Percentiles rank a stretch among this genome's conserved stretches.
phyloP scores from a whole-genome alignment of 1,140 invertebrate genomes.

The Drosophila setifemur region DNA sequence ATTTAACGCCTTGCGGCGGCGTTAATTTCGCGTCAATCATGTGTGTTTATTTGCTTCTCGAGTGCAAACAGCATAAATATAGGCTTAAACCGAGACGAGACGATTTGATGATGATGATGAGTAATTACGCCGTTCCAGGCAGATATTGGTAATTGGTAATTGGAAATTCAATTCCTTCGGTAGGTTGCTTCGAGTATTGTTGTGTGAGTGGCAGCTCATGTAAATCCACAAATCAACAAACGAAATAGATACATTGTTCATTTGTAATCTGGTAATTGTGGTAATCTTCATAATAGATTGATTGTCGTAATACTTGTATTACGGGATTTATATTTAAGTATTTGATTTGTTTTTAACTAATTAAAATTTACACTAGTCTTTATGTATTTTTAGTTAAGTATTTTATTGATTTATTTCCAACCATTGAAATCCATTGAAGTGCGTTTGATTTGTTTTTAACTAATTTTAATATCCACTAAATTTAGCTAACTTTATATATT shows the following conservation, averaged over 20 bases:
- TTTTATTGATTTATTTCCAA: too few species aligned
- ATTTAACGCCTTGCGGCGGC: constrained; percentile 24
- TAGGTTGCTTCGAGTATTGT: background rate
- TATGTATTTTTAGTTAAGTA: too few species aligned
- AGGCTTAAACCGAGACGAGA: background rate
- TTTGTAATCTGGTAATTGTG: background rate
- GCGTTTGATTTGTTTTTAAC: too few species aligned
- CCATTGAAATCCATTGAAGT: too few species aligned
- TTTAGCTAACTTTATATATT: too few species aligned
- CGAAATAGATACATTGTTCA: constrained; percentile 6
- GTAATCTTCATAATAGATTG: background rate
- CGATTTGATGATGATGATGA: constrained; percentile 9
- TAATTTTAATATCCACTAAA: too few species aligned
- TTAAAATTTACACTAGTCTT: background rate
- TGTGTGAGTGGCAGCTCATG: background rate
- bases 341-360: too few species aligned
- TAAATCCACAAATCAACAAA: constrained; percentile 10
- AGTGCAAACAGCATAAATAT: constrained; percentile 16
- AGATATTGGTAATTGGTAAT: too few species aligned
- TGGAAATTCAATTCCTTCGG: background rate
- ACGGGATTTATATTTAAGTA: background rate
- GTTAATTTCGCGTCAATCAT: constrained; percentile 29
- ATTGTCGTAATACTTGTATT: background rate
- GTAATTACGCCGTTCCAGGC: background rate
- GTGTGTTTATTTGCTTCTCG: constrained; percentile 25